phyloP scores from a whole-genome alignment of 2,888 invertebrate species.

The Rhogogaster chlorosoma region DNA sequence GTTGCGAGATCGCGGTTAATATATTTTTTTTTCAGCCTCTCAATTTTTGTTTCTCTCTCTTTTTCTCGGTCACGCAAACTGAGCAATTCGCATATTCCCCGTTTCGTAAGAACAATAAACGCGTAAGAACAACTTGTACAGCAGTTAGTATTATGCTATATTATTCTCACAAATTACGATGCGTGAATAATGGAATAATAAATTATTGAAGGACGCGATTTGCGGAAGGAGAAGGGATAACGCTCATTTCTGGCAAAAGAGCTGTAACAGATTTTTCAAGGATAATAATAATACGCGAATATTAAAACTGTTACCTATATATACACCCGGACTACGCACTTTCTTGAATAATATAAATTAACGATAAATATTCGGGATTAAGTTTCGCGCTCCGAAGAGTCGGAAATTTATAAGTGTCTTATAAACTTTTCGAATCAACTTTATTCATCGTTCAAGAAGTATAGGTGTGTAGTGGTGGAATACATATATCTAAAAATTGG shows the following conservation, averaged over 20 bases:
- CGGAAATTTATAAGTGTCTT: neutral
- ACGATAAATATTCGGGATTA: constrained; percentile 12
- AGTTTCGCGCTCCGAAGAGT: neutral
- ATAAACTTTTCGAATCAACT: neutral
- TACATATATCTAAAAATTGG: neutral
- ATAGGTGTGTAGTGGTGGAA: neutral
- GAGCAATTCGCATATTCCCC: neutral
- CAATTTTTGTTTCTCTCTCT: neutral
- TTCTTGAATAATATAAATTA: neutral
- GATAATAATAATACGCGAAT: neutral
- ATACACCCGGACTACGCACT: neutral
- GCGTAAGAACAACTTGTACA: neutral
- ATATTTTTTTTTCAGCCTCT: neutral
- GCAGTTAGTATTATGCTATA: neutral
- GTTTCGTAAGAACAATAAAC: neutral
- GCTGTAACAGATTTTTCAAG: neutral
- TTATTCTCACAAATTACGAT: neutral
- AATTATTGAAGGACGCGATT: neutral
- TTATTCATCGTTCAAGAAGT: neutral
- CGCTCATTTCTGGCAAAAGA: neutral
- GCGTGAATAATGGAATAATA: neutral
- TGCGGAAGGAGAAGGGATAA: neutral
- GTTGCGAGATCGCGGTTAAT: neutral
- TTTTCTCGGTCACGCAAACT: neutral
- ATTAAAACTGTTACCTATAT: neutral